Conservation (phyloP, 2,797 vertebrate species). For the Tarsius wallacei region DNA sequence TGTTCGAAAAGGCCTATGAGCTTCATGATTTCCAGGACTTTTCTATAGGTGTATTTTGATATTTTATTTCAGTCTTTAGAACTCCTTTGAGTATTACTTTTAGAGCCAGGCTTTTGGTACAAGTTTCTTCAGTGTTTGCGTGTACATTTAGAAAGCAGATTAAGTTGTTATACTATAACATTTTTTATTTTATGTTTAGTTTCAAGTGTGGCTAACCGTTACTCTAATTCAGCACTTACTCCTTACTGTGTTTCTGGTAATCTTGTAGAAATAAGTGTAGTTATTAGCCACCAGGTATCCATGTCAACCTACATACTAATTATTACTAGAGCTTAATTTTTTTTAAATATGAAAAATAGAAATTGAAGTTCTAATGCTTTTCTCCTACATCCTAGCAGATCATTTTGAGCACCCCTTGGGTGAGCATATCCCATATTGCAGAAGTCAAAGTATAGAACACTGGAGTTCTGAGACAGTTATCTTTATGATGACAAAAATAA, state of each 20-base stretch:
- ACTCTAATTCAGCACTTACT: neutral
- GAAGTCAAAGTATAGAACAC: neutral
- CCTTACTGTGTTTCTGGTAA: neutral
- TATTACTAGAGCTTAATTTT: neutral
- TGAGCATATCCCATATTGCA: neutral
- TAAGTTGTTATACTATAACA: neutral
- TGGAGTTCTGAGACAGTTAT: neutral
- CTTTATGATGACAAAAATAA: neutral
- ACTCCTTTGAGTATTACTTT: too few species aligned
- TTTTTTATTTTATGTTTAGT: neutral
- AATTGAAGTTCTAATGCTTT: neutral
- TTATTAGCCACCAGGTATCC: neutral
- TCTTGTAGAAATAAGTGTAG: neutral
- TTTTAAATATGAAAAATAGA: constrained; percentile 8
- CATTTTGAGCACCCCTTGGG: neutral
- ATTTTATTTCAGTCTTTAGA: too few species aligned
- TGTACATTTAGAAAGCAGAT: neutral
- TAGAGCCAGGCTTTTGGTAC: too few species aligned
- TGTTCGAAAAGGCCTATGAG: too few species aligned
- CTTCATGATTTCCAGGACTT: too few species aligned
- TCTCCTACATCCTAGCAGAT: neutral
- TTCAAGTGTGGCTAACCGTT: neutral
- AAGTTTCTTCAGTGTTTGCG: too few species aligned
- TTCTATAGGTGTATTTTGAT: too few species aligned
- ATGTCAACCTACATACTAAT: neutral